Percentiles rank a stretch among this genome's conserved stretches.
Conservation (phyloP, 2,888 invertebrate species). For the Apotomis betuletana region DNA sequence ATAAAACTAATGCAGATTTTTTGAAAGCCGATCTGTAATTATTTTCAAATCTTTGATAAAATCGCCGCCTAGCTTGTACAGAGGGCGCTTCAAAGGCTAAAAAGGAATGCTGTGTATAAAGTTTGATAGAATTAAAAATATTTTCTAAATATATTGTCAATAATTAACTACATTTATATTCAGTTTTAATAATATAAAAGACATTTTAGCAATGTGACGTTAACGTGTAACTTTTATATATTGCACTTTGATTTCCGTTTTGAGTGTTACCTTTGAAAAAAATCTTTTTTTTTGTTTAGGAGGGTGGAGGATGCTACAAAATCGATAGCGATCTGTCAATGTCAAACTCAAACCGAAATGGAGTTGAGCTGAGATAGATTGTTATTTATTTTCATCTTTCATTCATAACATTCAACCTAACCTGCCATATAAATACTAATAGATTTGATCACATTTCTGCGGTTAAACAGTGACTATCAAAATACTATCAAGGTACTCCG, state of each 20-base stretch:
- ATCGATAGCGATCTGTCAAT: slow-evolving; percentile 16
- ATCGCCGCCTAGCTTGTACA: slow-evolving; percentile 13
- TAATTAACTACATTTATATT: not conserved
- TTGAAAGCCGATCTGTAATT: not conserved
- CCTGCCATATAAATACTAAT: slow-evolving; percentile 11
- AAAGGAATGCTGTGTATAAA: slow-evolving; percentile 8
- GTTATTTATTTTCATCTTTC: slow-evolving; percentile 24
- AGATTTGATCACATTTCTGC: not conserved
- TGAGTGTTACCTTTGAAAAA: not conserved
- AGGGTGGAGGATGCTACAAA: not conserved
- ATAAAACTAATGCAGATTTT: not conserved
- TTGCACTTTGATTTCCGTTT: not conserved
- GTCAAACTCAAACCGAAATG: slow-evolving; percentile 25
- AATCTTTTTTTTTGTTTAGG: not conserved
- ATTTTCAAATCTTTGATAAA: slow-evolving; percentile 23
- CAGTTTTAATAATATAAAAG: not conserved
- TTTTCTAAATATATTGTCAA: not conserved
- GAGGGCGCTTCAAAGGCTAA: slow-evolving; percentile 25
- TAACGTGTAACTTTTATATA: too few relatives aligned
- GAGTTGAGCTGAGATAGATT: slow-evolving; percentile 23
- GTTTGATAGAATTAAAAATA: not conserved
- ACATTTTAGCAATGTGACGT: too few relatives aligned
- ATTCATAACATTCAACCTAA: not conserved
- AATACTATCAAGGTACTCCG: not conserved
- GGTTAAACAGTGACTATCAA: not conserved